Conservation (phyloP, 1,140 invertebrate species). For the Aphis gossypii region DNA sequence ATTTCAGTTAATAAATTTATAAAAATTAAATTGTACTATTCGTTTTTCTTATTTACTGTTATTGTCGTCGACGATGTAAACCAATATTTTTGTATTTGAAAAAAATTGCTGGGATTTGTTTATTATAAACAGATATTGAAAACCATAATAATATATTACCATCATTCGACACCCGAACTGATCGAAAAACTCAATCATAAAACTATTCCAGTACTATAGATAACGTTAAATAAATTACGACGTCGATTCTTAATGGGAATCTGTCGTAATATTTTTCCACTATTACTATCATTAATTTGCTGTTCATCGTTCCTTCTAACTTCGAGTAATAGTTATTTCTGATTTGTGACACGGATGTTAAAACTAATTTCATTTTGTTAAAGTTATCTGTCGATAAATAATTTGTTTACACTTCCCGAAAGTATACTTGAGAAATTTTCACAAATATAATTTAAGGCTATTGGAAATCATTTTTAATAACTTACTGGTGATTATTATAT, state of each 20-base stretch:
- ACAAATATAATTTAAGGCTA: background rate
- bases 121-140: background rate
- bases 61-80: background rate
- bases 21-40: background rate
- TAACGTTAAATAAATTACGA: background rate
- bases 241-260: background rate
- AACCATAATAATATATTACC: background rate
- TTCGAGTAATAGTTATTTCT: constrained; percentile 4
- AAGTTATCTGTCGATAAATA: background rate
- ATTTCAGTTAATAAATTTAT: background rate
- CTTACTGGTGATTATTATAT: background rate
- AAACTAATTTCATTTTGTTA: background rate
- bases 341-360: background rate
- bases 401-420: background rate
- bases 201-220: background rate
- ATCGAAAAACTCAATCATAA: constrained; percentile 9
- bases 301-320: background rate
- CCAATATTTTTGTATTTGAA: background rate
- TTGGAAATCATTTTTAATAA: background rate
- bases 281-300: background rate
- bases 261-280: constrained; percentile 12
- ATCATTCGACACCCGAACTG: background rate
- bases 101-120: background rate
- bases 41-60: background rate
- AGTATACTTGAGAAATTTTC: background rate